Conservation (phyloP, 2,113 vertebrate genomes). For the Gobio gobio region DNA sequence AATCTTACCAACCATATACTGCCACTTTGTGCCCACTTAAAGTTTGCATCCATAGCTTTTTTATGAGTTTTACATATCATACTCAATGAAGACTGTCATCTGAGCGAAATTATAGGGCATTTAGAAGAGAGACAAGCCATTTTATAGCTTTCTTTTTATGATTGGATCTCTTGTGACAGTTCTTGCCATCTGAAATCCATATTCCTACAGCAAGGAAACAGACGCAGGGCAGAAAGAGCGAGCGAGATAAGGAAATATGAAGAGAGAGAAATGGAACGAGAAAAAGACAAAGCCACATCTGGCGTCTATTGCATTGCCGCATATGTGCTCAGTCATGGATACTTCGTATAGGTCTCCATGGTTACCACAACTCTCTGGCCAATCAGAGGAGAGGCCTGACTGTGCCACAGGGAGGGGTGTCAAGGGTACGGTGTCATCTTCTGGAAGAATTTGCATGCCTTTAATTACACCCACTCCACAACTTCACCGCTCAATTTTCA, state of each 20-base stretch:
- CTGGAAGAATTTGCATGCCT: conserved; percentile 52
- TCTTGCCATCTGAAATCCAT: conserved; percentile 70
- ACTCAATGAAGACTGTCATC: conserved; percentile 56
- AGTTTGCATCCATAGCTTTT: not conserved
- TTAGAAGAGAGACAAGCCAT: conserved; percentile 38
- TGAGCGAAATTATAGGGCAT: conserved; percentile 56
- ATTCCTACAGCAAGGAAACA: conserved; percentile 41
- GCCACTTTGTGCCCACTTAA: not conserved
- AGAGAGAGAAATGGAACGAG: conserved; percentile 30
- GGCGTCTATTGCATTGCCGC: conserved; percentile 55
- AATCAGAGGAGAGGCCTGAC: conserved; percentile 57
- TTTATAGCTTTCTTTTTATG: conserved; percentile 60
- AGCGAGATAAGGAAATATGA: not conserved
- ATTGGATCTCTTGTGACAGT: conserved; percentile 58
- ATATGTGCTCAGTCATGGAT: conserved; percentile 52
- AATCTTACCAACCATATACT: not conserved
- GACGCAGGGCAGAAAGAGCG: not conserved
- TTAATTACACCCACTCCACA: conserved; percentile 45
- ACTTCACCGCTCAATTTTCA: not conserved
- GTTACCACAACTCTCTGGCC: conserved; percentile 51
- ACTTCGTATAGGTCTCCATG: conserved; percentile 50
- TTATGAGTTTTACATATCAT: conserved; percentile 22
- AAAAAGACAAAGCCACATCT: conserved; percentile 58
- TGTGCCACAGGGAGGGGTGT: conserved; percentile 50
- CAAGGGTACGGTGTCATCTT: conserved; percentile 42